A percentile compares a stretch with the other conserved stretches of the same genome.
Evolutionary conservation across 2,888 invertebrate species (phyloP).

Genomic region (Chaitophorus viminalis): DNA sequence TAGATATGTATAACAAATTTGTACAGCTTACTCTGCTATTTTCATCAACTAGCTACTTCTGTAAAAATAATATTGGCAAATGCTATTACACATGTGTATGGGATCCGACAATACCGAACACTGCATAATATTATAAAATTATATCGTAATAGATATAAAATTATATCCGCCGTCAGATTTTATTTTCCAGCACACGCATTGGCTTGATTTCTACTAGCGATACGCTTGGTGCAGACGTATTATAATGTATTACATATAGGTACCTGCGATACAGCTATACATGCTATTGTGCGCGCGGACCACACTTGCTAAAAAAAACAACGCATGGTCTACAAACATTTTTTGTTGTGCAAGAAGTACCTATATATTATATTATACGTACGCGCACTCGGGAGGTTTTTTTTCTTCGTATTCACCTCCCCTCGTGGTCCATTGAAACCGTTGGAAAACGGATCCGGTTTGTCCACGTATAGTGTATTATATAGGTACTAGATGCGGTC

Average conservation of each 20-base stretch:
- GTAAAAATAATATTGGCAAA: too few species aligned
- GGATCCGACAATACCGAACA: too few species aligned
- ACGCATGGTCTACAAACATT: background rate
- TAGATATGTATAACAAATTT: too few species aligned
- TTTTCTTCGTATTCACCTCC: background rate
- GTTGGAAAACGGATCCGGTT: constrained; percentile 48
- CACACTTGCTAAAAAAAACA: constrained; percentile 46
- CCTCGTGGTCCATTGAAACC: constrained; percentile 35
- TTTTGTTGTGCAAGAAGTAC: constrained; percentile 11
- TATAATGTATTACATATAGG: background rate
- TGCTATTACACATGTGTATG: too few species aligned
- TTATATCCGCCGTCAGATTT: background rate
- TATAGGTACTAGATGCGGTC: background rate
- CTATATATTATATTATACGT: too few species aligned
- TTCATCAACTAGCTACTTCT: too few species aligned
- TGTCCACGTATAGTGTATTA: background rate
- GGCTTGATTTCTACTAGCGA: background rate
- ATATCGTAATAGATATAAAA: too few species aligned
- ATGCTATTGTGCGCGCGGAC: background rate
- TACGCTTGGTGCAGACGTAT: background rate
- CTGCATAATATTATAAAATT: background rate
- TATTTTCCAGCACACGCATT: background rate
- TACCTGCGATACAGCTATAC: background rate
- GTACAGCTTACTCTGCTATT: too few species aligned
- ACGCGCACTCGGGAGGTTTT: constrained; percentile 2